Evolutionary conservation across 2,113 vertebrate species (phyloP).

Genomic region (Crotophaga sulcirostris): DNA sequence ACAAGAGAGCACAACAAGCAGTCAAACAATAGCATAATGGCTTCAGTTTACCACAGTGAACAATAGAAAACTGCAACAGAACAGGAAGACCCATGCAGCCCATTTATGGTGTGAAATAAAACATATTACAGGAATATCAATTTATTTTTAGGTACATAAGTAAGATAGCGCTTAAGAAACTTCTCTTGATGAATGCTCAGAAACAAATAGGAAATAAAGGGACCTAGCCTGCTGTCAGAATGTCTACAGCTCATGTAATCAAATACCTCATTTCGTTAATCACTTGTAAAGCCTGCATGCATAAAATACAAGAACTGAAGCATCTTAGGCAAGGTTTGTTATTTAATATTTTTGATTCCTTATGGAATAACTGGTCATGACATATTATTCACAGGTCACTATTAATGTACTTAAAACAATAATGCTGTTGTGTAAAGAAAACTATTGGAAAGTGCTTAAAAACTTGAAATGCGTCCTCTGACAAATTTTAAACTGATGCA

Average conservation of each 20-base stretch:
- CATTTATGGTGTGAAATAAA: background rate
- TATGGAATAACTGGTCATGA: background rate
- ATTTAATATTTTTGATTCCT: background rate
- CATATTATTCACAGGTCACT: background rate
- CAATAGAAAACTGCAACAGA: background rate
- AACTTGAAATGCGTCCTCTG: background rate
- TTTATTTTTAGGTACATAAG: background rate
- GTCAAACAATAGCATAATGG: background rate
- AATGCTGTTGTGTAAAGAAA: background rate
- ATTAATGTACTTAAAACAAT: background rate
- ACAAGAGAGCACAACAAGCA: background rate
- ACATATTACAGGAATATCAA: background rate
- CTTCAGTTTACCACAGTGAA: background rate
- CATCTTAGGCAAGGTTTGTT: background rate
- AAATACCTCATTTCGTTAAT: background rate
- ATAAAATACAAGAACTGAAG: background rate
- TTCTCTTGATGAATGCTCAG: background rate
- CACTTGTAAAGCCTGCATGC: background rate
- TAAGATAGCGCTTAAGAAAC: background rate
- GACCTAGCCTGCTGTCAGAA: background rate
- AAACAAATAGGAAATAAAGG: background rate
- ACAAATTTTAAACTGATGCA: background rate
- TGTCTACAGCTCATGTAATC: background rate
- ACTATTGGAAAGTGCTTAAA: background rate
- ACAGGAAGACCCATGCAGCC: background rate